Base-by-base conservation (phyloP, 2,888 invertebrate species). In the Cheilosia grossa region DNA sequence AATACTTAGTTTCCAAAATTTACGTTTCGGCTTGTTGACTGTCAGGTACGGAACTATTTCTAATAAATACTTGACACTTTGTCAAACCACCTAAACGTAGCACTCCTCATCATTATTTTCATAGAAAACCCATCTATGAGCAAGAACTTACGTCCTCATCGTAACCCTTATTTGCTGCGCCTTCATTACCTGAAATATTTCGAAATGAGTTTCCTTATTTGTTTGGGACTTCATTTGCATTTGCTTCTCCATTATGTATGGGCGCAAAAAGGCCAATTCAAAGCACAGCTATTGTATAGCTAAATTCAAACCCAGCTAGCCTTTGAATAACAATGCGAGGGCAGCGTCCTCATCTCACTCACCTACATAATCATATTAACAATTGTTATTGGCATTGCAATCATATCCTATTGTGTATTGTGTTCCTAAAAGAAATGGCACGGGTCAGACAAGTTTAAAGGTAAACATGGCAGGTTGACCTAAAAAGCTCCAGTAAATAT, bases 131-230 rank as follows among this genome's bases (percentile, higher is more conserved):
- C 1, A 30, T 9, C 2, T 44, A 17, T 6, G 44, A 47, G 17
- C 17, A 47, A 7, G 1, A 47, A 17, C n/a, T 3, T 6, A 5
- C n/a, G 17, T 9, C 44, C n/a, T 9, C n/a, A n/a, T 19, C n/a
- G n/a, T 9, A 9, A n/a, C 7, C 44, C 21, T 51, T 51, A 15
- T 9, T 51, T 24, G 5, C 15, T 24, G 24, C 27, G 13, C 24
- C 5, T 51, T 49, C 21, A 33, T 33, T 56, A 30, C 56, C n/a
- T 33, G 33, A 10, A n/a, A 54, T 54, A 56, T 37, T 30, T 37
- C 13, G 24, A 51, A 51, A 27, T 24, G 51, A 15, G 24, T 27
- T 51, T 15, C 24, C 44, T 47, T 47, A 9, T 47, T 47, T 47
- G 44, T 47, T 17, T 6, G n/a, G 7, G 21, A 13, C 24, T 21